phyloP scores from a whole-genome alignment of 1,140 invertebrate species.

The Gerris buenoi region DNA sequence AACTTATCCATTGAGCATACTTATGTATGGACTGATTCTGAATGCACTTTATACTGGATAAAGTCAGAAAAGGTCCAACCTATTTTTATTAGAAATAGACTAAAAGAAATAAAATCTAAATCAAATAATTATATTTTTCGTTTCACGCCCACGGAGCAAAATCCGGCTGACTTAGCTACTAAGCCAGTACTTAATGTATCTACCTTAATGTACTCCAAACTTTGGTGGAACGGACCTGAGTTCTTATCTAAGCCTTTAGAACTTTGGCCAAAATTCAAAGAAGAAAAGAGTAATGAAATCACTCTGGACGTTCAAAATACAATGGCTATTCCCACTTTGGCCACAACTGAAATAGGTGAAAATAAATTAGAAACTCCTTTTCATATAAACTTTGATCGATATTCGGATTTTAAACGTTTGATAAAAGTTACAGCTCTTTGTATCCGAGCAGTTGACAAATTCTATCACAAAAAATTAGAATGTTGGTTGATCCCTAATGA shows the following conservation, averaged over 20 bases:
- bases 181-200: neutral
- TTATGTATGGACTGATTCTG: neutral
- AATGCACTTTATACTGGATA: neutral
- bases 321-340: neutral
- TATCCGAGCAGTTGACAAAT: neutral
- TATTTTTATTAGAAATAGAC: neutral
- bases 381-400: neutral
- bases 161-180: neutral
- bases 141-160: neutral
- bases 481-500: neutral
- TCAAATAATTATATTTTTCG: neutral
- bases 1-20: neutral
- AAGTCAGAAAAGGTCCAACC: neutral
- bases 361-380: neutral
- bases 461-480: neutral
- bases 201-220: neutral
- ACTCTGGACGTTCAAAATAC: neutral
- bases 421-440: neutral
- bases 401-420: neutral
- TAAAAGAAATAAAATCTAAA: neutral
- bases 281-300: neutral
- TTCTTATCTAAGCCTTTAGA: neutral
- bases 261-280: neutral
- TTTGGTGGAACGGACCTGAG: neutral
- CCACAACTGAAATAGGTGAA: neutral